These are phyloP conservation scores for Bergia sp. DNA, from an alignment of 92 coral and sea anemone genomes.

Conservation along the genomic window DNA sequence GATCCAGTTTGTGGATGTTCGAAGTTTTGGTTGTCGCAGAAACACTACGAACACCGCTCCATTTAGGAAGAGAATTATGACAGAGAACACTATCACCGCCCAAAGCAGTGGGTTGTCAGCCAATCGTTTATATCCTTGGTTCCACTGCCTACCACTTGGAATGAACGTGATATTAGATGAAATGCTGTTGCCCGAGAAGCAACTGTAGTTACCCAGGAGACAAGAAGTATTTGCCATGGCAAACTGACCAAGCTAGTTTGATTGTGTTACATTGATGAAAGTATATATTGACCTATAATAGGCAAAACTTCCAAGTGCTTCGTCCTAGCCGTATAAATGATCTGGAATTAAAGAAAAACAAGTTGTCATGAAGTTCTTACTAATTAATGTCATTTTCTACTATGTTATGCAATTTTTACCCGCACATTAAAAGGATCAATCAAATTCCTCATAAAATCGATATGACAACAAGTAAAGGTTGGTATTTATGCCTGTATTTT, in stretches of 20 bases:
- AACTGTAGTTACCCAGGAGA: neutral
- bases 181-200: neutral
- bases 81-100: constrained; percentile 1
- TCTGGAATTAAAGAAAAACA: no score
- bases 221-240: neutral
- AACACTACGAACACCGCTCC: constrained; percentile 32
- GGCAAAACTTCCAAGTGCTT: no score
- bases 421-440: no score
- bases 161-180: neutral
- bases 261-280: no score
- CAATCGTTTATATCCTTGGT: neutral
- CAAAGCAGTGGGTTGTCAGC: constrained; percentile 3
- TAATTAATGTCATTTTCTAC: no score
- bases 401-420: no score
- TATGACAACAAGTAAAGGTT: no score
- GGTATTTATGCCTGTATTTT: no score
- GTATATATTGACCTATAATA: no score
- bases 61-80: constrained; percentile 12
- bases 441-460: no score
- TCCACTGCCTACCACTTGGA: neutral
- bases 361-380: no score
- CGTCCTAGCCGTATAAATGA: no score
- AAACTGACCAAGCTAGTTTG: neutral
- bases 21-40: constrained; percentile 30
- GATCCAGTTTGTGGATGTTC: constrained; percentile 43